Evolutionary conservation across 2,888 invertebrate genomes (phyloP).

Genomic region (Holacanthella duospinosa): DNA sequence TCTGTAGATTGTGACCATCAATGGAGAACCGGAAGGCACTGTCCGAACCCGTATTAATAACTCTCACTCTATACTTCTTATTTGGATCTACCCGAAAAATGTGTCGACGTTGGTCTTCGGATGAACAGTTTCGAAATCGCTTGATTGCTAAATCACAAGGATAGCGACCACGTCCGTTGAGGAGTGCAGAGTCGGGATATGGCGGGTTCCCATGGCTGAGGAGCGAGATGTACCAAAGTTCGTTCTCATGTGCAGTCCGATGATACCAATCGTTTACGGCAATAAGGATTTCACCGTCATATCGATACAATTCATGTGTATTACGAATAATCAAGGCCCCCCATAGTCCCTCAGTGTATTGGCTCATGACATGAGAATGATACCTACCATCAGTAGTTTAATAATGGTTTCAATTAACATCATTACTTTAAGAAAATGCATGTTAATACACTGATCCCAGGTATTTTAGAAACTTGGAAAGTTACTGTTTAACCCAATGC

Average conservation of each 20-base stretch:
- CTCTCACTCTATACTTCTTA: slow-evolving; percentile 20
- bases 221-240: slow-evolving; percentile 14
- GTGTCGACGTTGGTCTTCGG: slow-evolving; percentile 11
- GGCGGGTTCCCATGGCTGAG: slow-evolving; percentile 17
- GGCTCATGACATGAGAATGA: slow-evolving; percentile 22
- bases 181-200: slow-evolving; percentile 21
- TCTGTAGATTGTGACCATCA: slow-evolving; percentile 19
- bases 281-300: slow-evolving; percentile 25
- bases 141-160: slow-evolving; percentile 16
- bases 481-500: too few relatives aligned
- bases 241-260: slow-evolving; percentile 18
- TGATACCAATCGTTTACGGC: slow-evolving; percentile 29
- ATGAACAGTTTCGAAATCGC: slow-evolving; percentile 13
- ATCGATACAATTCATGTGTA: slow-evolving; percentile 14
- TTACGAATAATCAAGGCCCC: slow-evolving; percentile 19
- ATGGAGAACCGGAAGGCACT: slow-evolving; percentile 27
- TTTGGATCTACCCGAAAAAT: slow-evolving; percentile 12
- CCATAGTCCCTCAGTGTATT: slow-evolving; percentile 31
- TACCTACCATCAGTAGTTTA: too few relatives aligned
- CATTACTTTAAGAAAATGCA: too few relatives aligned
- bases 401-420: too few relatives aligned
- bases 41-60: slow-evolving; percentile 24
- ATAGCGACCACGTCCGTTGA: slow-evolving; percentile 28
- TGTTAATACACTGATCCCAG: too few relatives aligned
- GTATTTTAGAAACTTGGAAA: too few relatives aligned